Conservation (phyloP, 2,888 invertebrate genomes). For the Acrocera orbiculus region DNA sequence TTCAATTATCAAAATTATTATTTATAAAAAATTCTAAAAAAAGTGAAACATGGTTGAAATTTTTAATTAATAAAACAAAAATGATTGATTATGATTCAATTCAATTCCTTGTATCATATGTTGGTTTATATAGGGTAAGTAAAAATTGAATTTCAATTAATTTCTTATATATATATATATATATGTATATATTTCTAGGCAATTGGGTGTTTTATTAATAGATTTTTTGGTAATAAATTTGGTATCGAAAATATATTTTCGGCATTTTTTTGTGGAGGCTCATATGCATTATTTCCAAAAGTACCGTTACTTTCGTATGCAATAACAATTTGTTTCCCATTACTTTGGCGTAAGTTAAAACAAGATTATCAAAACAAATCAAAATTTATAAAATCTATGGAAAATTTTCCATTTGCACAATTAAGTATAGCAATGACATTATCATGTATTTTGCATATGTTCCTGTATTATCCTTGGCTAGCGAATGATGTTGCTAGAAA, state of each 20-base stretch:
- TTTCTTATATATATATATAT: background rate
- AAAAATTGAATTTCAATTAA: background rate
- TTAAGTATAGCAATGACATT: too few relatives aligned
- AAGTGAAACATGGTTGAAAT: background rate
- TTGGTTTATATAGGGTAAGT: conserved; percentile 21
- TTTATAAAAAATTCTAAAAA: conserved; percentile 6
- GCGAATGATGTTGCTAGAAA: too few relatives aligned
- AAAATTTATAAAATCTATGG: too few relatives aligned
- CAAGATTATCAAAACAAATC: too few relatives aligned
- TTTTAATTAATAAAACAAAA: background rate
- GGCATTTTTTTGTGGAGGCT: conserved; percentile 19
- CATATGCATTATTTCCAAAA: conserved; percentile 18
- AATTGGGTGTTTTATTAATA: conserved; percentile 16
- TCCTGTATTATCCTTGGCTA: too few relatives aligned
- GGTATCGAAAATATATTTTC: conserved; percentile 9
- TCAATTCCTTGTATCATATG: conserved; percentile 17
- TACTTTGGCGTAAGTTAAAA: too few relatives aligned
- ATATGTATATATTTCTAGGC: conserved; percentile 11
- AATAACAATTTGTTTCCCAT: conserved; percentile 14
- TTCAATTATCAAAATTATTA: conserved; percentile 18
- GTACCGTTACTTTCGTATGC: conserved; percentile 17
- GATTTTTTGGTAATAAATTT: conserved; percentile 7
- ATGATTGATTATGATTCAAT: conserved; percentile 8
- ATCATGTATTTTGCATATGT: too few relatives aligned
- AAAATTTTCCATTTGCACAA: too few relatives aligned